Percentiles rank a stretch among this genome's conserved stretches.
phyloP scores from a whole-genome alignment of 2,888 invertebrate genomes.

The Coenonympha glycerion region DNA sequence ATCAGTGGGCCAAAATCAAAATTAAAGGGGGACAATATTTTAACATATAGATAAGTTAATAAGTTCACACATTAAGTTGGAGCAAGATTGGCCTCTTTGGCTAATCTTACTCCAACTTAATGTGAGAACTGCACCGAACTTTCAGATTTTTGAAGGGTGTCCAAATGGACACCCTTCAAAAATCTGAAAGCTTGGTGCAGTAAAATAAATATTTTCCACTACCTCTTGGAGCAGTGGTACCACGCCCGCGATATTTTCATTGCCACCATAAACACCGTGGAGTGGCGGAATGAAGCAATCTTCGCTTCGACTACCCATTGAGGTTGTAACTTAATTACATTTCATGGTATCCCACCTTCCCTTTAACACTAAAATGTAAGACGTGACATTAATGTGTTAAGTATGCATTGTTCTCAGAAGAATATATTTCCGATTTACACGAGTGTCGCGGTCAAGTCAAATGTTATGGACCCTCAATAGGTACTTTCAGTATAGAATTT shows the following conservation, averaged over 20 bases:
- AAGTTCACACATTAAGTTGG: no score
- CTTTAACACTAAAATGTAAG: constrained; percentile 24
- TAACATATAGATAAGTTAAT: no score
- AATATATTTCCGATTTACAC: constrained; percentile 18
- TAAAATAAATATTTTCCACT: not conserved
- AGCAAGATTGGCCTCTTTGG: no score
- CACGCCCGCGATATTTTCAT: constrained; percentile 52
- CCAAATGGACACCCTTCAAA: not conserved
- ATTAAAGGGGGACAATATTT: no score
- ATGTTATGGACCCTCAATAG: no score
- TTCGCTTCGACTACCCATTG: constrained; percentile 43
- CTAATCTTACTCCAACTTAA: no score
- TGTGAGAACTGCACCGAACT: no score
- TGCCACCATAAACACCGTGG: constrained; percentile 43
- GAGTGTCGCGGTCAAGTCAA: constrained; percentile 3
- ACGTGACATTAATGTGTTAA: constrained; percentile 28
- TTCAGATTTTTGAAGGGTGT: not conserved
- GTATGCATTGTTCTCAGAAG: constrained; percentile 27
- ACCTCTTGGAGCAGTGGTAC: constrained; percentile 33
- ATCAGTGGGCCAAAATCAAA: no score
- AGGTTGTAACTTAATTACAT: constrained; percentile 51
- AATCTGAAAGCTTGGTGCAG: not conserved
- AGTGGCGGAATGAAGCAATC: constrained; percentile 40
- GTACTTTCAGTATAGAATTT: no score
- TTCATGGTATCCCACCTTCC: constrained; percentile 33